phyloP scores from a whole-genome alignment of 2,888 invertebrate species.

The Nemapogon koenigi region DNA sequence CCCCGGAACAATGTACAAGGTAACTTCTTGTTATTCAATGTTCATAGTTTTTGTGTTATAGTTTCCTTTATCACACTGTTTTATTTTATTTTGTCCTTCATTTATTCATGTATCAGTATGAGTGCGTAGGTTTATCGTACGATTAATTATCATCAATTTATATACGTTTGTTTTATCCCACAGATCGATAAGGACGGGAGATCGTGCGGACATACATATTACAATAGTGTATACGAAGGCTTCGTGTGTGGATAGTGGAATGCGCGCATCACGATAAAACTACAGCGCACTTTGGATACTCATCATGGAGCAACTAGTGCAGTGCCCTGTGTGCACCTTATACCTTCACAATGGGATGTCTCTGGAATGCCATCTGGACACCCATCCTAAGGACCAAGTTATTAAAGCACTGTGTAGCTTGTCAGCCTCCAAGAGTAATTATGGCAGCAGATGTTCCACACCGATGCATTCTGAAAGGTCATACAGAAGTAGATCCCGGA shows the following conservation, averaged over 20 bases:
- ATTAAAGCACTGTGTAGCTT: constrained; percentile 75
- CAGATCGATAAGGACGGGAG: constrained; percentile 57
- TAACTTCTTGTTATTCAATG: constrained; percentile 26
- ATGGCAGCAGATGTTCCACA: constrained; percentile 45
- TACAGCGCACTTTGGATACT: constrained; percentile 5
- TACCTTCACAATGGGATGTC: constrained; percentile 84
- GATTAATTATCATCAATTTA: too few species aligned
- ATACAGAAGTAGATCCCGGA: constrained; percentile 44
- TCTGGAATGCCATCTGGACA: constrained; percentile 80
- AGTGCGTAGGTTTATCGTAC: background rate
- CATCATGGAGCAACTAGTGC: constrained; percentile 56
- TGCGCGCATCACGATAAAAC: constrained; percentile 4
- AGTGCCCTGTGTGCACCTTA: constrained; percentile 86
- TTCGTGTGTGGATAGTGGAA: background rate
- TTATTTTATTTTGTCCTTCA: constrained; percentile 62
- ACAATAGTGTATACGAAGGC: constrained; percentile 25
- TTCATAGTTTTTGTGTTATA: constrained; percentile 45
- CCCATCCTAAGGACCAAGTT: constrained; percentile 88
- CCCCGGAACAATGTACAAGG: constrained; percentile 31
- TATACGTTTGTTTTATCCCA: constrained; percentile 44
- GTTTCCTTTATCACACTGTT: constrained; percentile 61
- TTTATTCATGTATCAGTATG: constrained; percentile 13
- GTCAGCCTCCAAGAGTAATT: constrained; percentile 46
- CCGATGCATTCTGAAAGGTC: constrained; percentile 46
- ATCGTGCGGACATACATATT: constrained; percentile 43